Evolutionary conservation across 2,888 invertebrate genomes (phyloP).

Genomic region (Dryadula phaetusa): DNA sequence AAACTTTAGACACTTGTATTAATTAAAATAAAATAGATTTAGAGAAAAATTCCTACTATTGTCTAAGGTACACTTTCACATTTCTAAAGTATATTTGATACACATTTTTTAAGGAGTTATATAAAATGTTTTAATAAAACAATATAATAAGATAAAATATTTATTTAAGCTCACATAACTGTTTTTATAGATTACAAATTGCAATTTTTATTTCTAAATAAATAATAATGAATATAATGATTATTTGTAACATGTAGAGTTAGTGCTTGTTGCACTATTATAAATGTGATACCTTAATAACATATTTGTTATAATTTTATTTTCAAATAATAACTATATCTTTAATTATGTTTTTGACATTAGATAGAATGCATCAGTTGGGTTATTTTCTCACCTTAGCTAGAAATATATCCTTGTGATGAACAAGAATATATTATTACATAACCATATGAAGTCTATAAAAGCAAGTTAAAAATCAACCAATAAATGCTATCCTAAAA

Average conservation of each 20-base stretch:
- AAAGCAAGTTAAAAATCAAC: slow-evolving; percentile 7
- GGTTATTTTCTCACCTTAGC: not conserved
- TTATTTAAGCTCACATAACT: slow-evolving; percentile 80
- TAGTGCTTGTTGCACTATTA: slow-evolving; percentile 19
- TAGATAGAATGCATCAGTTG: slow-evolving; percentile 6
- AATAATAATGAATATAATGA: slow-evolving; percentile 53
- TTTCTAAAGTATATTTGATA: no score
- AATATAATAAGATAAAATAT: slow-evolving; percentile 73
- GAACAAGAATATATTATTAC: not conserved
- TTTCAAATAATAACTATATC: slow-evolving; percentile 9
- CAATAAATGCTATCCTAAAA: slow-evolving; percentile 16
- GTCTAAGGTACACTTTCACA: no score
- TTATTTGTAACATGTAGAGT: slow-evolving; percentile 25
- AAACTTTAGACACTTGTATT: no score
- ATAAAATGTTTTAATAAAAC: no score
- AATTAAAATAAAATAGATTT: no score
- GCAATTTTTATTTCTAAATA: slow-evolving; percentile 70
- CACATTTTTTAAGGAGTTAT: no score
- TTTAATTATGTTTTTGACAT: slow-evolving; percentile 3
- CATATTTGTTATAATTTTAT: slow-evolving; percentile 19
- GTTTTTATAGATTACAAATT: slow-evolving; percentile 65
- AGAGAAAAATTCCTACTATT: no score
- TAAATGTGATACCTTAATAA: slow-evolving; percentile 20
- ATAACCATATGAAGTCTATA: not conserved
- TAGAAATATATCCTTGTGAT: not conserved